A percentile compares a stretch with the other conserved stretches of the same genome.
Conservation (phyloP, 1,140 invertebrate species). For the Helicoverpa armigera region DNA sequence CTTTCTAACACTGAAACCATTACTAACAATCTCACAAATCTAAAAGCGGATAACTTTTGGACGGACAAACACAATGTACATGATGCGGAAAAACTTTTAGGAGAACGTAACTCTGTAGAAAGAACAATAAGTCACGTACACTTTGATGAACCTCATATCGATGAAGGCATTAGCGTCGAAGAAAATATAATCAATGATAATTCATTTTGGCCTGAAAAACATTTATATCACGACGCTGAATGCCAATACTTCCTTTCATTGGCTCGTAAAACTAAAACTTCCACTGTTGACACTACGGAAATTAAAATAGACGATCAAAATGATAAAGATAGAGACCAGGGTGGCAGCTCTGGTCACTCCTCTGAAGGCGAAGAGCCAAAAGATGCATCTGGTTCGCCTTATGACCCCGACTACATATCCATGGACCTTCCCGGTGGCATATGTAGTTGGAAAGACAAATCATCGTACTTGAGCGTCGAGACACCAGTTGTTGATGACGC, state of each 20-base stretch:
- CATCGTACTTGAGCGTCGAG: constrained; percentile 91
- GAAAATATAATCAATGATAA: constrained; percentile 85
- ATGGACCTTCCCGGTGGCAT: constrained; percentile 92
- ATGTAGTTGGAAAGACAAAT: constrained; percentile 94
- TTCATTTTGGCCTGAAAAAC: constrained; percentile 88
- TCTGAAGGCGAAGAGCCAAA: constrained; percentile 83
- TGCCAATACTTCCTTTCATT: constrained; percentile 86
- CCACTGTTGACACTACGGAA: constrained; percentile 72
- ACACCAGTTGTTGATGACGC: constrained; percentile 64
- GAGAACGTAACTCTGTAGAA: constrained; percentile 57
- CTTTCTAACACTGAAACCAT: constrained; percentile 62
- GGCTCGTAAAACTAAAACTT: constrained; percentile 79
- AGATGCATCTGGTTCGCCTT: constrained; percentile 76
- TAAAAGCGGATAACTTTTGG: constrained; percentile 76
- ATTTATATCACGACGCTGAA: constrained; percentile 89
- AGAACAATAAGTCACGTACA: constrained; percentile 54
- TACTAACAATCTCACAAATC: constrained; percentile 69
- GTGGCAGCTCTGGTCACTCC: constrained; percentile 87
- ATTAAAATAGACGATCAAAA: constrained; percentile 83
- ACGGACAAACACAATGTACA: constrained; percentile 68
- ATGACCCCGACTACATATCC: constrained; percentile 89
- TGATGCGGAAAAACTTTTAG: constrained; percentile 72
- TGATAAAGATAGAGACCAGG: constrained; percentile 88
- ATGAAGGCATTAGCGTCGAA: constrained; percentile 57
- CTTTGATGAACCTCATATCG: constrained; percentile 40